Percentiles rank a stretch among this genome's conserved stretches.
Conservation (phyloP, 92 coral and sea anemone genomes). For the Palythoa heliodiscus region DNA sequence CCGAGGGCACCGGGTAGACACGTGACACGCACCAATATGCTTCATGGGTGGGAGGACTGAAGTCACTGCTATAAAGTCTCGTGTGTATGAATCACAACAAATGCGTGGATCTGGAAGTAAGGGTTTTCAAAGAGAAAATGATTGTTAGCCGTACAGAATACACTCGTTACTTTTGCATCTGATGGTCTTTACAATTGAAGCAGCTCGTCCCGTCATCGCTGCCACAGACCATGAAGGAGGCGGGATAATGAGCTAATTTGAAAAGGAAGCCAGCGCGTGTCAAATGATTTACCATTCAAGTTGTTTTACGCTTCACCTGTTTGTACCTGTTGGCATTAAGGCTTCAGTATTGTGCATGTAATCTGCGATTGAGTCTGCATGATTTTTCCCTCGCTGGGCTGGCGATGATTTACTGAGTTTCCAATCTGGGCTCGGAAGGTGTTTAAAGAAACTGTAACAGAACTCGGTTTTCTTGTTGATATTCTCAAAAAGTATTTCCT, state of each 20-base stretch:
- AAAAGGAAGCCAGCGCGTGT: slow-evolving; percentile 16
- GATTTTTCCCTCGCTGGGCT: not conserved
- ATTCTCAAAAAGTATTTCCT: not conserved
- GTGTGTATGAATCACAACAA: not conserved
- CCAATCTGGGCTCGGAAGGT: not conserved
- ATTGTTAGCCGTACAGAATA: not conserved
- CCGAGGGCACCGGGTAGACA: slow-evolving; percentile 58
- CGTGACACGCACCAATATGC: slow-evolving; percentile 76
- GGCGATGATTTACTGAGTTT: not conserved
- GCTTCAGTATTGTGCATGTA: not conserved
- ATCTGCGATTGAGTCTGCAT: not conserved
- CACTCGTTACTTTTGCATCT: not conserved
- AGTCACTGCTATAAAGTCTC: slow-evolving; percentile 35
- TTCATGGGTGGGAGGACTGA: slow-evolving; percentile 48
- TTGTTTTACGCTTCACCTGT: not conserved
- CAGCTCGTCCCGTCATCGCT: not conserved
- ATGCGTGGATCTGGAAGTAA: not conserved
- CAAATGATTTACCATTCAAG: slow-evolving; percentile 7
- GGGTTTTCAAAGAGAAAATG: not conserved
- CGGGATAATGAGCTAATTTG: slow-evolving; percentile 22
- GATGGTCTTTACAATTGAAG: not conserved
- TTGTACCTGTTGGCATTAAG: not conserved
- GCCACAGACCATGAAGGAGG: slow-evolving; percentile 23
- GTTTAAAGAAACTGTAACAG: not conserved
- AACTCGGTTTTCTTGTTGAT: not conserved